These are phyloP conservation scores for Rhingia rostrata DNA, from an alignment of 2,888 invertebrate species.

Conservation along the genomic window DNA sequence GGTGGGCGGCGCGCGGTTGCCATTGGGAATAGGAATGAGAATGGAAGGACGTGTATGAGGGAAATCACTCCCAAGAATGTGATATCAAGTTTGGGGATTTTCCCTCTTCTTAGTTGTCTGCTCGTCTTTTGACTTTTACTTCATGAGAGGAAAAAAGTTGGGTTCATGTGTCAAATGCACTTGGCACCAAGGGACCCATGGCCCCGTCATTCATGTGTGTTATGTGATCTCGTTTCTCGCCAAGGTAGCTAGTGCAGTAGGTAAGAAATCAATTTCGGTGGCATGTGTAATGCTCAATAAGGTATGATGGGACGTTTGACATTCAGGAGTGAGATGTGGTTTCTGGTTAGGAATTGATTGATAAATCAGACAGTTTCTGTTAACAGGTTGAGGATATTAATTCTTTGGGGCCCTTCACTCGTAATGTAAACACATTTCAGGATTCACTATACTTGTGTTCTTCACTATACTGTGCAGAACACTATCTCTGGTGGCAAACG, in stretches of 20 bases:
- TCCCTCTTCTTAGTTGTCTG: conserved; percentile 28
- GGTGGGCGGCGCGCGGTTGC: conserved; percentile 10
- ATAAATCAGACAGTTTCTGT: too few species aligned
- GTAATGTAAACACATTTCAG: too few species aligned
- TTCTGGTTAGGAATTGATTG: neutral
- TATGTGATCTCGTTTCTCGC: conserved; percentile 41
- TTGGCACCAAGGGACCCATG: conserved; percentile 47
- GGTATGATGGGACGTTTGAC: conserved; percentile 18
- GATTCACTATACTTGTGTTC: too few species aligned
- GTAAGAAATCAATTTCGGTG: conserved; percentile 60
- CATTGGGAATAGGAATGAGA: neutral
- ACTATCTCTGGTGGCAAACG: too few species aligned
- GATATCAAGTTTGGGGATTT: conserved; percentile 63
- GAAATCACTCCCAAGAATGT: conserved; percentile 62
- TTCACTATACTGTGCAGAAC: too few species aligned
- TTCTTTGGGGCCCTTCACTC: too few species aligned
- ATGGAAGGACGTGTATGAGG: conserved; percentile 18
- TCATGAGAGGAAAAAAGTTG: conserved; percentile 7
- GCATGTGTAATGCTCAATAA: conserved; percentile 65
- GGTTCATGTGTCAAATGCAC: conserved; percentile 68
- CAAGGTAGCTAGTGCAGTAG: conserved; percentile 17
- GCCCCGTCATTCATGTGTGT: neutral
- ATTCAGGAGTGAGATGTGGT: conserved; percentile 11
- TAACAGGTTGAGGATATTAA: too few species aligned
- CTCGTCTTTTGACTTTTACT: conserved; percentile 38